Evolutionary conservation across 2,888 invertebrate species (phyloP).

Genomic region (Notodonta dromedarius): DNA sequence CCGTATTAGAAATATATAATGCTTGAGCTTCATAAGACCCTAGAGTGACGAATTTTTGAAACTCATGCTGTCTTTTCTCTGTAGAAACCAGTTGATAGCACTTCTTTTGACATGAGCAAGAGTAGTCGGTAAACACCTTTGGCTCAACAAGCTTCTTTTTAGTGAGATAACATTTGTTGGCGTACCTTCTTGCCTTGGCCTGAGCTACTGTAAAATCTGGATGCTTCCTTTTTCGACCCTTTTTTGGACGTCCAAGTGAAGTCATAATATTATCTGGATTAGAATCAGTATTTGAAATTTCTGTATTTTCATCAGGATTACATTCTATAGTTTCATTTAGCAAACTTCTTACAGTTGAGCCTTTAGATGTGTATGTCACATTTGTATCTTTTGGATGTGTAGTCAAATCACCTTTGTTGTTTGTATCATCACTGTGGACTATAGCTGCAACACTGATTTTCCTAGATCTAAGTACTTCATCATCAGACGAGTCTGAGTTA

Average conservation of each 20-base stretch:
- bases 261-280: constrained; percentile 3
- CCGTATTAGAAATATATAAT: constrained; percentile 15
- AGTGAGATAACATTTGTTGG: constrained; percentile 13
- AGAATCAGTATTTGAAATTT: too few species aligned
- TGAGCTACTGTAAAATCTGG: constrained; percentile 12
- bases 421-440: constrained; percentile 8
- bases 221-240: constrained; percentile 15
- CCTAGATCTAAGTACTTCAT: constrained; percentile 5
- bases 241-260: constrained; percentile 14
- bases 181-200: constrained; percentile 14
- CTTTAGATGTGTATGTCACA: neutral
- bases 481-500: constrained; percentile 5
- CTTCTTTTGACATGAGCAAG: constrained; percentile 17
- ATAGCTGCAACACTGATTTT: constrained; percentile 9
- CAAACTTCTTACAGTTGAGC: too few species aligned
- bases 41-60: constrained; percentile 14
- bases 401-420: constrained; percentile 3
- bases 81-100: constrained; percentile 13
- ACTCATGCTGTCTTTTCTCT: constrained; percentile 17
- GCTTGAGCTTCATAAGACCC: constrained; percentile 18
- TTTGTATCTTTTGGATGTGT: constrained; percentile 6
- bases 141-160: constrained; percentile 15
- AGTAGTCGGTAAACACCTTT: constrained; percentile 15
- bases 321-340: too few species aligned
- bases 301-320: too few species aligned